Percentiles rank a stretch among this genome's conserved stretches.
phyloP scores from a whole-genome alignment of 2,113 vertebrate genomes.

The Garra rufa region DNA sequence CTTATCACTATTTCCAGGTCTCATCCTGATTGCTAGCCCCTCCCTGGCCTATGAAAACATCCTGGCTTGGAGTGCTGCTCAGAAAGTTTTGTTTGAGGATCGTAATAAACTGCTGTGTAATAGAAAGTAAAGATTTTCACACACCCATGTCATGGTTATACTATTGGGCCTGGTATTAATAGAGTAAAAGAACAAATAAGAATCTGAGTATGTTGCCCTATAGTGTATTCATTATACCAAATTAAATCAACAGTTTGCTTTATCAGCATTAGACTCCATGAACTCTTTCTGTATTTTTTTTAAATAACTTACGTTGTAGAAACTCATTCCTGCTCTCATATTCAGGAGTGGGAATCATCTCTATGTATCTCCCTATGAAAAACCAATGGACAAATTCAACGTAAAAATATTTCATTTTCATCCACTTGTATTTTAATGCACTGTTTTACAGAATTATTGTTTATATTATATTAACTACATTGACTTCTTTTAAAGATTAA shows the following conservation, averaged over 20 bases:
- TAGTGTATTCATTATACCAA: neutral
- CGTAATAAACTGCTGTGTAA: too few species aligned
- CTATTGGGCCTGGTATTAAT: too few species aligned
- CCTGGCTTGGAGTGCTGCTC: too few species aligned
- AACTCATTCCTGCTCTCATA: neutral
- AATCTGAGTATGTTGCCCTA: too few species aligned
- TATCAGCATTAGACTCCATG: too few species aligned
- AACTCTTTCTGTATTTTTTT: neutral
- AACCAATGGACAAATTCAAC: neutral
- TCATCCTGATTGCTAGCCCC: too few species aligned
- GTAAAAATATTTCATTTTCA: neutral
- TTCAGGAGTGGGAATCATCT: conserved; percentile 8
- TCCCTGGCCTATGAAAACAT: too few species aligned
- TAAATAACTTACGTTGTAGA: neutral
- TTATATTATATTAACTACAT: neutral
- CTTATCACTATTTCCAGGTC: too few species aligned
- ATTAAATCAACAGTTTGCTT: neutral
- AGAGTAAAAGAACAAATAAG: too few species aligned
- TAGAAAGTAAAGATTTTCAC: too few species aligned
- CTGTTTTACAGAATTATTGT: neutral
- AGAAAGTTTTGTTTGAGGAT: too few species aligned
- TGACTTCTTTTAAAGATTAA: neutral
- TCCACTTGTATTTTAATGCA: neutral
- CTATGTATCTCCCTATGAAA: neutral
- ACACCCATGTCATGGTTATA: too few species aligned